phyloP scores from a whole-genome alignment of 2,888 invertebrate genomes.

The Pristionchus fissidentatus region DNA sequence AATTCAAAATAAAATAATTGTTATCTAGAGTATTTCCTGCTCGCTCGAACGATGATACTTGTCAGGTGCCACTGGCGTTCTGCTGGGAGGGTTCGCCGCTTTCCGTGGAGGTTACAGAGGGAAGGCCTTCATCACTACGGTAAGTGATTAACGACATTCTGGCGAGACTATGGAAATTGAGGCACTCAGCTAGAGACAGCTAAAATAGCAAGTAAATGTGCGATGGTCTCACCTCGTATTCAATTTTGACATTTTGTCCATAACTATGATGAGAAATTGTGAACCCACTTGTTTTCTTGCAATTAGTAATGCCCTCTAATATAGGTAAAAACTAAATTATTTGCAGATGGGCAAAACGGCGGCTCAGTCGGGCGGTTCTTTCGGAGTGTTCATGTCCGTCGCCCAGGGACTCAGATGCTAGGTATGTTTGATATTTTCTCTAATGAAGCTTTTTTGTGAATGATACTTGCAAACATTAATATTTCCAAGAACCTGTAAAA shows the following conservation, averaged over 20 bases:
- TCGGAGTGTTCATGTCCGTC: constrained; percentile 50
- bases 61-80: constrained; percentile 45
- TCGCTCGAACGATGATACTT: too few relatives aligned
- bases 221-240: too few relatives aligned
- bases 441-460: neutral
- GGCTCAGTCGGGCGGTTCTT: constrained; percentile 48
- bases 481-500: too few relatives aligned
- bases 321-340: too few relatives aligned
- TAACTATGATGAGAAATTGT: too few relatives aligned
- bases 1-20: too few relatives aligned
- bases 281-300: too few relatives aligned
- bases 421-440: neutral
- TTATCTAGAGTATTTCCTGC: too few relatives aligned
- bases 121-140: constrained; percentile 46
- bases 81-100: constrained; percentile 47
- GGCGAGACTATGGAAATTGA: neutral
- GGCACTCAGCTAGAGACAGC: neutral
- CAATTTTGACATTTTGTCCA: neutral
- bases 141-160: neutral
- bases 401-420: constrained; percentile 50
- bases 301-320: too few relatives aligned
- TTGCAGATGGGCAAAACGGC: constrained; percentile 49
- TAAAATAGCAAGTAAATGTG: too few relatives aligned
- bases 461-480: too few relatives aligned
- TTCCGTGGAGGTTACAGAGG: constrained; percentile 45